Conservation (phyloP, 1,140 invertebrate species). For the Cardiocondyla obscurior region DNA sequence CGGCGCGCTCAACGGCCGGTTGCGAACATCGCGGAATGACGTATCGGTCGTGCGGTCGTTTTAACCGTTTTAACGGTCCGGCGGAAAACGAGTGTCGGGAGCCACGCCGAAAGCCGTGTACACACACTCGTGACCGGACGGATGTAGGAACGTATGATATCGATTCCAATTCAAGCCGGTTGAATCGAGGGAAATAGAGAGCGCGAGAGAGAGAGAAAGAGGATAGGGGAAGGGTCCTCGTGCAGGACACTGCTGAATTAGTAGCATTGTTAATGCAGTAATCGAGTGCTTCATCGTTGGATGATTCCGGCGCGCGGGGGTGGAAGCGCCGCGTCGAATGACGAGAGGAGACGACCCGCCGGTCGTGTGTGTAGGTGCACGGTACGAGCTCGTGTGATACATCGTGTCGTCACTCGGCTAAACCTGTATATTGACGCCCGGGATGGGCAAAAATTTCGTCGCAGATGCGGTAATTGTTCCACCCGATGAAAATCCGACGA, state of each 20-base stretch:
- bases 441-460: slow-evolving; percentile 56
- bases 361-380: slow-evolving; percentile 26
- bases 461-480: slow-evolving; percentile 35
- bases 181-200: slow-evolving; percentile 29
- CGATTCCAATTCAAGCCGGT: slow-evolving; percentile 63
- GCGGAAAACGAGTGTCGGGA: slow-evolving; percentile 78
- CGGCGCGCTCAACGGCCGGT: slow-evolving; percentile 59
- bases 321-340: slow-evolving; percentile 62
- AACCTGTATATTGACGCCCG: slow-evolving; percentile 64
- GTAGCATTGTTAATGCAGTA: slow-evolving; percentile 81
- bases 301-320: slow-evolving; percentile 74
- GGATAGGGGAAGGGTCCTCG: background rate
- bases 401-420: slow-evolving; percentile 76
- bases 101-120: slow-evolving; percentile 76
- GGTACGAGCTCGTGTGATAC: slow-evolving; percentile 71
- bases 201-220: background rate
- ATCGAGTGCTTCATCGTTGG: slow-evolving; percentile 81
- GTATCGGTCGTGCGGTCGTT: slow-evolving; percentile 80
- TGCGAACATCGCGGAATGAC: slow-evolving; percentile 75
- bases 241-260: slow-evolving; percentile 71
- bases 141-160: slow-evolving; percentile 60
- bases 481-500: slow-evolving; percentile 56
- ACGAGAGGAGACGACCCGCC: slow-evolving; percentile 69
- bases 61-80: slow-evolving; percentile 78
- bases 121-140: slow-evolving; percentile 58